These are phyloP conservation scores for Drosophila dives DNA, from an alignment of 2,888 invertebrate species.

Conservation along the genomic window DNA sequence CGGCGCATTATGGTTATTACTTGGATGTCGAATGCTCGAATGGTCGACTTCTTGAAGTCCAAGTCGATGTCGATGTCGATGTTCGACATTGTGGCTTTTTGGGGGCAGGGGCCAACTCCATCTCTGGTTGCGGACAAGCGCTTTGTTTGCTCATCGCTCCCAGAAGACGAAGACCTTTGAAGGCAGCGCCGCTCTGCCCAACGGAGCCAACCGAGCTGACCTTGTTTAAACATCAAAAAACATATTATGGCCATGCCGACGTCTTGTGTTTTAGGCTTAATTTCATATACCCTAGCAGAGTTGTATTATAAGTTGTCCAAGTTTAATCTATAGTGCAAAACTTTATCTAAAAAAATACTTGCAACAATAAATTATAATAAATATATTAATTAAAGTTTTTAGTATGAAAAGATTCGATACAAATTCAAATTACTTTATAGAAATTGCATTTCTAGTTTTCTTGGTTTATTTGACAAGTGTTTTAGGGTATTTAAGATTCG, in stretches of 20 bases:
- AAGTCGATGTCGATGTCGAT: conserved; percentile 1
- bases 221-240: conserved; percentile 73
- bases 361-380: no score
- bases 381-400: background rate
- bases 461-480: background rate
- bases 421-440: background rate
- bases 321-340: background rate
- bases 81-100: conserved; percentile 1
- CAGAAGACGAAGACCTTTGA: conserved; percentile 46
- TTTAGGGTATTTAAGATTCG: background rate
- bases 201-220: conserved; percentile 48
- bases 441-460: background rate
- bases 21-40: conserved; percentile 29
- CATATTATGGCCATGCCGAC: conserved; percentile 68
- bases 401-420: background rate
- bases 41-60: conserved; percentile 6
- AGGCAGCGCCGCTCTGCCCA: conserved; percentile 46
- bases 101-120: conserved; percentile 31
- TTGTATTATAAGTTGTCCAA: background rate
- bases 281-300: conserved; percentile 9
- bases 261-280: conserved; percentile 30
- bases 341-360: background rate
- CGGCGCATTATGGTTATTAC: conserved; percentile 67
- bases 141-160: conserved; percentile 65
- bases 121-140: conserved; percentile 39